phyloP scores from a whole-genome alignment of 1,140 invertebrate species.

The Wiebesia pumilae region DNA sequence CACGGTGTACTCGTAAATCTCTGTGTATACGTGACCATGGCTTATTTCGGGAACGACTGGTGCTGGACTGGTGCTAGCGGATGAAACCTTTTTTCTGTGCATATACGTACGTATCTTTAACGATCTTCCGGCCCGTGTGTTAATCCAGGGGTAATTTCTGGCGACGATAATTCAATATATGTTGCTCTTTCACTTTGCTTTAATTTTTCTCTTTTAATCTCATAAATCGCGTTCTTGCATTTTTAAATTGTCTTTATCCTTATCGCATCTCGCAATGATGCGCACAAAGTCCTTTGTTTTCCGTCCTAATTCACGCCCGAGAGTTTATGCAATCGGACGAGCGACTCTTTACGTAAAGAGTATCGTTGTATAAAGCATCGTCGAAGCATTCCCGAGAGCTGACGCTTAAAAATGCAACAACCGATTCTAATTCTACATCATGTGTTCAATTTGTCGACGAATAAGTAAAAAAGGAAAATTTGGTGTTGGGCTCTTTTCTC shows the following conservation, averaged over 20 bases:
- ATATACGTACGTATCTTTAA: not conserved
- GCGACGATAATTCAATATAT: conserved; percentile 24
- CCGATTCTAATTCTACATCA: not conserved
- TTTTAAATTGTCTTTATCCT: not conserved
- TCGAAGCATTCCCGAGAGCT: not conserved
- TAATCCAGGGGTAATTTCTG: conserved; percentile 13
- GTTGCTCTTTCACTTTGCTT: conserved; percentile 25
- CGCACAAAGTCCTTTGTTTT: too few species aligned
- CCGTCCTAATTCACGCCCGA: too few species aligned
- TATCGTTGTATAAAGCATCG: too few species aligned
- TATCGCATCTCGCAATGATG: not conserved
- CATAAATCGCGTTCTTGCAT: not conserved
- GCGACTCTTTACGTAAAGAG: too few species aligned
- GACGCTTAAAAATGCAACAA: not conserved
- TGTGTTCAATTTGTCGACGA: not conserved
- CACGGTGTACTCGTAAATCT: conserved; percentile 37
- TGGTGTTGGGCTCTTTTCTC: conserved; percentile 49
- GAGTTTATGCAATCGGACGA: too few species aligned
- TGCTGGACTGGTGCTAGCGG: conserved; percentile 28
- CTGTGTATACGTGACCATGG: not conserved
- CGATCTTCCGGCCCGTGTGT: conserved; percentile 25
- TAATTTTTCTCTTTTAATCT: conserved; percentile 16
- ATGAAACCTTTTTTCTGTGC: conserved; percentile 24
- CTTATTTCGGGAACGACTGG: conserved; percentile 38
- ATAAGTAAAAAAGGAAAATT: not conserved